Percentiles rank a stretch among this genome's conserved stretches.
These are phyloP conservation scores for Anas flavirostris DNA, from an alignment of 2,797 vertebrate species.

Conservation along the genomic window DNA sequence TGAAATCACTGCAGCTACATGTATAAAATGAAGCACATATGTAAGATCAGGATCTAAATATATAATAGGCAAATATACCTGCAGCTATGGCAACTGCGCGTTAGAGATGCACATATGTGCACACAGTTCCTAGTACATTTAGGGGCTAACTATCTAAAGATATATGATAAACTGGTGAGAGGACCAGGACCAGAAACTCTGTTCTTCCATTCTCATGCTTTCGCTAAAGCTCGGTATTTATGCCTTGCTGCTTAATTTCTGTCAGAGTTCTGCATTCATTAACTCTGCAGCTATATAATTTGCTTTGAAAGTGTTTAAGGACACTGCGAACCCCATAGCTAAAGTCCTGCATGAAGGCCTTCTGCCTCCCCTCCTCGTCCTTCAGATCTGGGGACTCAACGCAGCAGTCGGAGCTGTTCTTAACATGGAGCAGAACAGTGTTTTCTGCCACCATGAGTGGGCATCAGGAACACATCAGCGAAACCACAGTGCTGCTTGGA, in stretches of 20 bases:
- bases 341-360: not conserved
- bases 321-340: not conserved
- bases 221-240: not conserved
- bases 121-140: not conserved
- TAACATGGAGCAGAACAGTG: not conserved
- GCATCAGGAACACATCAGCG: not conserved
- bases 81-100: slow-evolving; percentile 49
- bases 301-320: not conserved
- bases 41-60: slow-evolving; percentile 43
- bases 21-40: slow-evolving; percentile 6
- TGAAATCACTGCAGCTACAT: slow-evolving; percentile 37
- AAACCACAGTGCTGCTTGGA: not conserved
- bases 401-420: not conserved
- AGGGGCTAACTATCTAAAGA: not conserved
- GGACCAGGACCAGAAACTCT: not conserved
- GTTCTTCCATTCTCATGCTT: not conserved
- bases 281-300: not conserved
- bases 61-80: slow-evolving; percentile 36
- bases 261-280: not conserved
- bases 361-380: not conserved
- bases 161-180: not conserved
- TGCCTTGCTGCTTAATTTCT: not conserved
- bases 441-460: not conserved
- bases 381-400: not conserved
- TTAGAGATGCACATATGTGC: not conserved